phyloP scores from a whole-genome alignment of 2,797 vertebrate species.

The Pogonophryne albipinna region DNA sequence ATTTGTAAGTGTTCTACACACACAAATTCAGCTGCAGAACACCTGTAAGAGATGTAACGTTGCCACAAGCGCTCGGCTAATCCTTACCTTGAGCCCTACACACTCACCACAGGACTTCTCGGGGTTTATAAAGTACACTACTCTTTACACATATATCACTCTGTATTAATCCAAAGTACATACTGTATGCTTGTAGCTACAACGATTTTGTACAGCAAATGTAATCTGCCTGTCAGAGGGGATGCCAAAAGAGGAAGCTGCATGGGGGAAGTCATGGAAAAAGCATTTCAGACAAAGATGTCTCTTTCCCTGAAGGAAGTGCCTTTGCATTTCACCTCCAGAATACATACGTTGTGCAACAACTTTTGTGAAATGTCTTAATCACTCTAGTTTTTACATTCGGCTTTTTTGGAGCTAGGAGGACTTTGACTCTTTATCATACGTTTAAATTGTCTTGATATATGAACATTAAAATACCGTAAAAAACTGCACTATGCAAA shows the following conservation, averaged over 20 bases:
- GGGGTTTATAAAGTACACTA: constrained; percentile 75
- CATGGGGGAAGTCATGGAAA: constrained; percentile 58
- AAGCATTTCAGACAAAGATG: constrained; percentile 60
- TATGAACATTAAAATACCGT: too few species aligned
- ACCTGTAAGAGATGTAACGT: constrained; percentile 72
- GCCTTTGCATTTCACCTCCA: constrained; percentile 31
- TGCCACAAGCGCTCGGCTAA: constrained; percentile 74
- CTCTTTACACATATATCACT: constrained; percentile 81
- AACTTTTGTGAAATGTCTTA: constrained; percentile 4
- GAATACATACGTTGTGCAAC: constrained; percentile 24
- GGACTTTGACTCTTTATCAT: too few species aligned
- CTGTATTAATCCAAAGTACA: constrained; percentile 82
- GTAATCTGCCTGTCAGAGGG: constrained; percentile 80
- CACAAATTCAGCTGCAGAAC: constrained; percentile 44
- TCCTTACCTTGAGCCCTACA: constrained; percentile 69
- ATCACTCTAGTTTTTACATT: neutral
- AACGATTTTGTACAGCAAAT: constrained; percentile 70
- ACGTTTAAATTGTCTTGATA: too few species aligned
- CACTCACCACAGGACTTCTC: constrained; percentile 74
- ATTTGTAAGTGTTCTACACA: constrained; percentile 46
- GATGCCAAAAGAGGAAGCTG: constrained; percentile 65
- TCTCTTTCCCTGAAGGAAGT: constrained; percentile 57
- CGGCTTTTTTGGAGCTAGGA: neutral
- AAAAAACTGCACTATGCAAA: too few species aligned
- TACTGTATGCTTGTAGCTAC: constrained; percentile 81